Conservation (phyloP, 2,888 invertebrate species). For the Oligia strigilis region DNA sequence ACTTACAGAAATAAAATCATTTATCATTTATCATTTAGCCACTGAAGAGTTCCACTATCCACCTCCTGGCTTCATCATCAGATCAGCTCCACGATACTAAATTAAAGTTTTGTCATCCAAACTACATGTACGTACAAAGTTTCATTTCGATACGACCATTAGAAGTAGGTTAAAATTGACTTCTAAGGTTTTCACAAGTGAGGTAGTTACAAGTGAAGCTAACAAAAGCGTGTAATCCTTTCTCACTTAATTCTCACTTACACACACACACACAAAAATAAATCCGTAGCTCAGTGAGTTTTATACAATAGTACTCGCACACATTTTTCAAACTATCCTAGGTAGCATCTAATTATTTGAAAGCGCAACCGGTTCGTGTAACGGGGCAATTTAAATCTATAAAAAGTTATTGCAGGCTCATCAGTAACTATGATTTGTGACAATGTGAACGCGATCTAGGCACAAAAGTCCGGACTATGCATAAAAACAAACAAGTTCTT, state of each 20-base stretch:
- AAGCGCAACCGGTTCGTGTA: conserved; percentile 37
- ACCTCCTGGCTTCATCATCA: background rate
- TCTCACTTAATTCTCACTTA: conserved; percentile 17
- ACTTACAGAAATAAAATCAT: too few relatives aligned
- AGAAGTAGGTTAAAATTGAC: background rate
- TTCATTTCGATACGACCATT: background rate
- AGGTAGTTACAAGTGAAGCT: background rate
- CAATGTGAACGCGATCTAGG: conserved; percentile 18
- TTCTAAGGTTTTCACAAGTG: background rate
- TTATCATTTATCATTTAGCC: too few relatives aligned
- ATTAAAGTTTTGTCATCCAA: background rate
- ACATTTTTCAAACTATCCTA: conserved; percentile 7
- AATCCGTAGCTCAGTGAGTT: conserved; percentile 6
- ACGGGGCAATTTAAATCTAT: conserved; percentile 32
- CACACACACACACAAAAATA: too few relatives aligned
- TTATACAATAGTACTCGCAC: conserved; percentile 6
- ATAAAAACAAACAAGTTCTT: conserved; percentile 50
- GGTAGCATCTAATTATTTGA: conserved; percentile 38
- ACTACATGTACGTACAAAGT: background rate
- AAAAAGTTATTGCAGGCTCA: conserved; percentile 33
- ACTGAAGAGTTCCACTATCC: background rate
- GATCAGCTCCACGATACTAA: background rate
- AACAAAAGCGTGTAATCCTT: background rate
- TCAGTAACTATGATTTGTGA: conserved; percentile 49
- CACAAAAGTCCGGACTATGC: conserved; percentile 30